These are phyloP conservation scores for Antheraea yamamai DNA, from an alignment of 2,888 invertebrate genomes.

Conservation along the genomic window DNA sequence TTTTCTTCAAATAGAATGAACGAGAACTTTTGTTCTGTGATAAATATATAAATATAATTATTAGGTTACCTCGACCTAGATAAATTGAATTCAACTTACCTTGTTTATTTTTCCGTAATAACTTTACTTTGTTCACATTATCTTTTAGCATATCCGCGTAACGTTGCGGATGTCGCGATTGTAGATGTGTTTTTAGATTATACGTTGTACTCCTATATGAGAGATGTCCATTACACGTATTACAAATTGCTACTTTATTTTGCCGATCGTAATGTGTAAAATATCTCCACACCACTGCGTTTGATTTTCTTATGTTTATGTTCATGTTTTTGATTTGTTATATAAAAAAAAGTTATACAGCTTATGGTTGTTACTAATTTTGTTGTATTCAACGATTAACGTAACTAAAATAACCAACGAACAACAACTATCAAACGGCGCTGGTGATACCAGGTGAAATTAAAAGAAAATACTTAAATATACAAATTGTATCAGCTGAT, in stretches of 20 bases:
- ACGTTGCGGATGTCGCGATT: not conserved
- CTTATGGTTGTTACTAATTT: not conserved
- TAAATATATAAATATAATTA: too few species aligned
- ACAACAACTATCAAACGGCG: not conserved
- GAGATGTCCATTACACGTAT: not conserved
- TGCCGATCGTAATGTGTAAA: not conserved
- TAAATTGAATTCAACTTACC: not conserved
- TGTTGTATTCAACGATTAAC: constrained; percentile 2
- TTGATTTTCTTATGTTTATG: not conserved
- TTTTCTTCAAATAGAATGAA: too few species aligned
- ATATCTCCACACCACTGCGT: not conserved
- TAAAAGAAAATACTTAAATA: not conserved
- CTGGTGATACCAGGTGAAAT: not conserved
- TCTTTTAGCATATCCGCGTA: not conserved
- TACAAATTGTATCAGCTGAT: not conserved
- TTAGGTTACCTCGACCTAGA: too few species aligned
- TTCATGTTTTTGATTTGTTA: not conserved
- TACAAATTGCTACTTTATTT: constrained; percentile 1
- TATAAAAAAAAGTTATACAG: not conserved
- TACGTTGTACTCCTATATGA: constrained; percentile 8
- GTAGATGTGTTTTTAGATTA: constrained; percentile 2
- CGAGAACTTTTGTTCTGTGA: too few species aligned
- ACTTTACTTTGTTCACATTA: not conserved
- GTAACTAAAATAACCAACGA: not conserved
- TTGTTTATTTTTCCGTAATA: not conserved